A percentile compares a stretch with the other conserved stretches of the same genome.
phyloP scores from a whole-genome alignment of 2,113 vertebrate genomes.

The Catharus bicknelli region DNA sequence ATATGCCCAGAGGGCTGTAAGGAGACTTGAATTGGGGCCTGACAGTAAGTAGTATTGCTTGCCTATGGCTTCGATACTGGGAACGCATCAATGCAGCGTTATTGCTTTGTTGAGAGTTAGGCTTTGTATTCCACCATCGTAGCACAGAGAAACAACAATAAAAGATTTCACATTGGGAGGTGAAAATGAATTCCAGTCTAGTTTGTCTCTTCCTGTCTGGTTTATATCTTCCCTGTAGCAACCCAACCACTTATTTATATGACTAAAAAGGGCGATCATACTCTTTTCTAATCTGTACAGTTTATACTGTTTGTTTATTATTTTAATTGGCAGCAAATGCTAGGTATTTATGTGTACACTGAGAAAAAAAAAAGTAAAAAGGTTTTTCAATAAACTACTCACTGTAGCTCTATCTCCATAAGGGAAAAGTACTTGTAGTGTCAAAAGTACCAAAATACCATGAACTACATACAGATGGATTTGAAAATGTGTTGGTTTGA shows the following conservation, averaged over 20 bases:
- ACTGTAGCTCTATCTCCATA: background rate
- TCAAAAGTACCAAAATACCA: background rate
- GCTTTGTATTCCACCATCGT: background rate
- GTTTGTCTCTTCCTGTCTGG: background rate
- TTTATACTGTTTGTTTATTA: conserved; percentile 55
- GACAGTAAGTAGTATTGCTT: background rate
- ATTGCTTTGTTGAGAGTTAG: conserved; percentile 7
- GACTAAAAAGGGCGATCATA: conserved; percentile 32
- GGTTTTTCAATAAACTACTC: background rate
- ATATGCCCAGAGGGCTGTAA: conserved; percentile 6
- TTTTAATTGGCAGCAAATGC: conserved; percentile 57
- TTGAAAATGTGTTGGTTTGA: background rate
- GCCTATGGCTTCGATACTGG: background rate
- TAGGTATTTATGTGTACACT: background rate
- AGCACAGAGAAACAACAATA: conserved; percentile 12
- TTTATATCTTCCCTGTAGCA: conserved; percentile 28
- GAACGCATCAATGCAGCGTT: accelerated
- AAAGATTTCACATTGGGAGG: conserved; percentile 31
- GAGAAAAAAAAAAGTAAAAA: background rate
- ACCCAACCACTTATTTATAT: conserved; percentile 36
- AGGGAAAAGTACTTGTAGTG: background rate
- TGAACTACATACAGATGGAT: background rate
- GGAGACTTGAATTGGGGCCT: background rate
- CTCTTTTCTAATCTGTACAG: conserved; percentile 5
- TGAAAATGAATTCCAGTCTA: conserved; percentile 23